Base-by-base conservation (phyloP, 1,140 invertebrate species). In the Pogonomyrmex californicus region DNA sequence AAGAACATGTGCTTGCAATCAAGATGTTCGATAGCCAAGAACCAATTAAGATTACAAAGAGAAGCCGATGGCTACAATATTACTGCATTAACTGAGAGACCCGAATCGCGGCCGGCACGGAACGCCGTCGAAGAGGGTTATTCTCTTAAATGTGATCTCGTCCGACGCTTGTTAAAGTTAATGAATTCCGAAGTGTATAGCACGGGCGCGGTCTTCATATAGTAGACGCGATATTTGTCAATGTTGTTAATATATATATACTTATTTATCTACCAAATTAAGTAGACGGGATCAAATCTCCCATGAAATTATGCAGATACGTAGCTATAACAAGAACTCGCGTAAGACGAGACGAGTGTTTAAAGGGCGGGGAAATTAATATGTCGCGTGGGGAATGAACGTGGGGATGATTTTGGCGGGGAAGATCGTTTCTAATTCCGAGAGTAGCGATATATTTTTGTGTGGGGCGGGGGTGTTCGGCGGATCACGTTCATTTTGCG, bases 21-120 rank as follows among this genome's bases (percentile, higher is more conserved):
- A 87, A 90, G 89, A 90, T 87, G 33, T 68, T 62, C 63, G 63
- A 76, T 68, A 54, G 66, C 83, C 58, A 68, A 87, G 79, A 82
- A 66, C 86, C 89, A 89, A 90, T 90, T 90, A 90, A 90, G 88
- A 89, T 90, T 87, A 85, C 88, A 90, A 90, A 90, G 88, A 90
- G 88, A 41, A 85, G 66, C 65, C 81, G 85, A 87, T 79, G 73
- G 62, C 60, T 71, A 82, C 62, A 56, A 51, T 70, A 83, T 75
- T 77, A 82, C 54, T 54, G 79, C 73, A 81, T 87, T 81, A 85
- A 66, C 87, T 62, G 47, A 60, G 47, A 60, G 38, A 87, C 33
- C 79, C 86, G 83, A 90, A 83, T 89, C 85, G 68, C 36, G 62
- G 76, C 56, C 49, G 68, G 62, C 77, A 54, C 68, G 79, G n/a